These are phyloP conservation scores for Carcinoscorpius rotundicauda DNA, from an alignment of 1,140 invertebrate species.

Conservation along the genomic window DNA sequence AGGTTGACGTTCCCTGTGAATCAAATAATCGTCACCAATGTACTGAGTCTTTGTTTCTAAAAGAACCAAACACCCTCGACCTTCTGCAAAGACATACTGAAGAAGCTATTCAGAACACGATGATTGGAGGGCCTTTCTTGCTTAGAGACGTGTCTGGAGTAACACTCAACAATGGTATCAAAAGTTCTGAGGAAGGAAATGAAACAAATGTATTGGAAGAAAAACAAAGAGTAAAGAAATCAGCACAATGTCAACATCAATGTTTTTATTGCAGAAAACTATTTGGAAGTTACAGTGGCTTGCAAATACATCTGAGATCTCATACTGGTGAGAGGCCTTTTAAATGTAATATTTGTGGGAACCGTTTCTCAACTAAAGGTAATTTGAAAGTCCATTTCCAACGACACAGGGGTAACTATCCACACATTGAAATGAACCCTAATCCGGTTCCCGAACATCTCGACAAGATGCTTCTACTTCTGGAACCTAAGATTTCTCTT, in stretches of 20 bases:
- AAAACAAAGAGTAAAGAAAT: conserved; percentile 30
- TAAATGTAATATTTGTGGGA: conserved; percentile 96
- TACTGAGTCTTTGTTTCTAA: too few relatives aligned
- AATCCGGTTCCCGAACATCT: conserved; percentile 92
- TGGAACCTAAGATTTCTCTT: conserved; percentile 32
- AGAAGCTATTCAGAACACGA: conserved; percentile 25
- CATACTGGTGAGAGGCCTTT: conserved; percentile 96
- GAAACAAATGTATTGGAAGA: background rate
- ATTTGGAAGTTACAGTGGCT: conserved; percentile 90
- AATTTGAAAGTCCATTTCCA: conserved; percentile 95
- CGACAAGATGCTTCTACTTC: conserved; percentile 84
- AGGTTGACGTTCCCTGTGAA: conserved; percentile 30
- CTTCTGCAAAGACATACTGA: conserved; percentile 58
- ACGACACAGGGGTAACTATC: conserved; percentile 56
- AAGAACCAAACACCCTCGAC: conserved; percentile 79
- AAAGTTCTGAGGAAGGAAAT: too few relatives aligned
- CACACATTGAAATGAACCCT: conserved; percentile 80
- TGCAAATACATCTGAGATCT: conserved; percentile 89
- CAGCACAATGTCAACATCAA: conserved; percentile 91
- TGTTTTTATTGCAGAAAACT: conserved; percentile 98
- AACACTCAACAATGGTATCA: conserved; percentile 7
- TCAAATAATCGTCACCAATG: too few relatives aligned
- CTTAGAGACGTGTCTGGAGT: conserved; percentile 15
- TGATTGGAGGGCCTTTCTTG: conserved; percentile 24
- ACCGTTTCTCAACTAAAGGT: conserved; percentile 94